These are phyloP conservation scores for Caenorhabditis auriculariae DNA, from an alignment of 2,888 invertebrate species.

Conservation along the genomic window DNA sequence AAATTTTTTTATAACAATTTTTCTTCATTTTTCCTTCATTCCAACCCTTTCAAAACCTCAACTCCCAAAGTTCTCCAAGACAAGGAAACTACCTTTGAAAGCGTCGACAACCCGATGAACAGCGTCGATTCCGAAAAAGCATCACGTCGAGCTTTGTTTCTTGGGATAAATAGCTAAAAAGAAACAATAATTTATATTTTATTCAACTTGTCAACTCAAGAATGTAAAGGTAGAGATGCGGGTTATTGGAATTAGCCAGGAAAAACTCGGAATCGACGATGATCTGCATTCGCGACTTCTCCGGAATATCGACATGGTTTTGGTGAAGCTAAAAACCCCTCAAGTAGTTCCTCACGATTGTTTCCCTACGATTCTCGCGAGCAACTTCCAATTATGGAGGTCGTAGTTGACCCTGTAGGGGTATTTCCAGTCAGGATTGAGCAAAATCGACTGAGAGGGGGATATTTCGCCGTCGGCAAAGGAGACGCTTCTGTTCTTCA, in stretches of 20 bases:
- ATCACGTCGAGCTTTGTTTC: constrained; percentile 57
- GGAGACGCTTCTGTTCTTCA: constrained; percentile 53
- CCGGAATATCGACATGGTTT: constrained; percentile 48
- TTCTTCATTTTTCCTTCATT: too few relatives aligned
- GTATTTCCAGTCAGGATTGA: constrained; percentile 61
- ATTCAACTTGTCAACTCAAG: constrained; percentile 19
- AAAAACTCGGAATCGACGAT: constrained; percentile 57
- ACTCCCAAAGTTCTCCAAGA: too few relatives aligned
- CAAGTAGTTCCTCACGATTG: neutral
- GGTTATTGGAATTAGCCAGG: constrained; percentile 48
- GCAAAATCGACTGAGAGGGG: constrained; percentile 49
- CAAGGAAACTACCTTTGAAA: constrained; percentile 44
- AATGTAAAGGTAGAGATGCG: constrained; percentile 54
- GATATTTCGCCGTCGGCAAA: constrained; percentile 58
- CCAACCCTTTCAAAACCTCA: too few relatives aligned
- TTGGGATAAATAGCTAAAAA: constrained; percentile 48
- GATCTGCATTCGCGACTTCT: constrained; percentile 57
- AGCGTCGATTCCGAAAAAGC: constrained; percentile 56
- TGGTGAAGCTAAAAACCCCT: constrained; percentile 43
- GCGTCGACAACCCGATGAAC: constrained; percentile 50
- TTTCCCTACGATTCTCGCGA: constrained; percentile 48
- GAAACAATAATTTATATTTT: constrained; percentile 7
- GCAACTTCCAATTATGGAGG: constrained; percentile 56
- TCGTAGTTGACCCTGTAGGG: constrained; percentile 62
- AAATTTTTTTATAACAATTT: too few relatives aligned